Conservation (phyloP, 2,113 vertebrate genomes). For the Hucho hucho region DNA sequence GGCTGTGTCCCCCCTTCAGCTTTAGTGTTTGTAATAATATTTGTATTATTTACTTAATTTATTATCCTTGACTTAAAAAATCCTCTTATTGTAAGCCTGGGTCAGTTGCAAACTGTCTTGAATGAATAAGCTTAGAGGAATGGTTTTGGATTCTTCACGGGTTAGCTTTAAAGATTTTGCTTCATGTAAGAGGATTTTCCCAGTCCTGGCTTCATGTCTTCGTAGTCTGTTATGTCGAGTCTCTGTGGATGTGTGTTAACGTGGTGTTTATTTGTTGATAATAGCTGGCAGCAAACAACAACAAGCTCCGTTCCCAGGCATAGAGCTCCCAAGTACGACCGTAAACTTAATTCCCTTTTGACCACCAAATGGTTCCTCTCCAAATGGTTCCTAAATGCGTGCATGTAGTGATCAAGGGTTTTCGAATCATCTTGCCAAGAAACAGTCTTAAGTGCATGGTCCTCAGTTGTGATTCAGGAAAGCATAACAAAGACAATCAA, state of each 20-base stretch:
- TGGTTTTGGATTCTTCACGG: background rate
- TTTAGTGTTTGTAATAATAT: conserved; percentile 35
- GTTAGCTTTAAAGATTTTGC: background rate
- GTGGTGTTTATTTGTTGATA: conserved; percentile 77
- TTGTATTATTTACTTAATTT: conserved; percentile 46
- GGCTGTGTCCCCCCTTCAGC: conserved; percentile 18
- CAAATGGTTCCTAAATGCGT: conserved; percentile 66
- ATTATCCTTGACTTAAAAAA: conserved; percentile 62
- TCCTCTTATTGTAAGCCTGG: conserved; percentile 39
- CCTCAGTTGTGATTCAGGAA: conserved; percentile 17
- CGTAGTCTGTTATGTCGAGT: conserved; percentile 53
- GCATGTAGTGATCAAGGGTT: conserved; percentile 70
- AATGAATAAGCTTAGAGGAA: conserved; percentile 3
- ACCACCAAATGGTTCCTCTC: conserved; percentile 69
- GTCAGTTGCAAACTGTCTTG: background rate
- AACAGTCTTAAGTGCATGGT: conserved; percentile 57
- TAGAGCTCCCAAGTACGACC: conserved; percentile 86
- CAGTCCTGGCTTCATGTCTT: conserved; percentile 71
- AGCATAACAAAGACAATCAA: conserved; percentile 2
- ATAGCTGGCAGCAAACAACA: conserved; percentile 81
- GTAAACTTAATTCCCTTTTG: conserved; percentile 70
- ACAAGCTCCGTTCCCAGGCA: conserved; percentile 83
- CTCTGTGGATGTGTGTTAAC: conserved; percentile 69
- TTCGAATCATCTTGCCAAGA: conserved; percentile 64
- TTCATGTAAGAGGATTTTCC: conserved; percentile 61